Base-by-base conservation (phyloP, 2,113 vertebrate genomes). In the Eleginops maclovinus region DNA sequence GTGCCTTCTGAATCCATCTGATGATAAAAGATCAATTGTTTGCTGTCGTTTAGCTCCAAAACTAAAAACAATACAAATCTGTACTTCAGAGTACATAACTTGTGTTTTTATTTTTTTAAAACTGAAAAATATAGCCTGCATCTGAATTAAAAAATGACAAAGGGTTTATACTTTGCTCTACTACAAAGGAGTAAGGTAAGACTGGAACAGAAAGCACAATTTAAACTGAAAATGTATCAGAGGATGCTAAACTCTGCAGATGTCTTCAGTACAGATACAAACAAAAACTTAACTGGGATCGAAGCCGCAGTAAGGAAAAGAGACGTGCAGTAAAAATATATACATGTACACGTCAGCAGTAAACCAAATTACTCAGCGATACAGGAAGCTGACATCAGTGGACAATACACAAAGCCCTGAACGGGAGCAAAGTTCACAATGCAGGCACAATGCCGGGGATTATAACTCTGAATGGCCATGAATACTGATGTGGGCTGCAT, bases 311-410 rank as follows among this genome's bases (percentile, higher is more conserved):
- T 6, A n/a, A 50, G 26, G 22, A 9, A 13, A 10, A 8, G 4
- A 13, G 10, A 40, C 14, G 1, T 17, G 24, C 49, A 46, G n/a
- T 17, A 15, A 31, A 3, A 46, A 2, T 49, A 11, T n/a, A n/a
- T n/a, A 21, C 17, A 51, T 46, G 9, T 16, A 9, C 4, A 46
- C 1, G 9, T 58, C 53, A 31, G 61, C 46, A 41, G 31, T 31
- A 55, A 47, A 68, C 13, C n/a, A 9, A 28, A 7, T 59, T 13
- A 64, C 36, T 64, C 22, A 69, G 50, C 50, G 1, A 10, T 1
- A 16, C 65, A 85, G 44, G 75, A 67, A 47, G 41, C 51, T 60
- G 71, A 59, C 77, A 65, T 79, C 63, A 55, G 55, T 17, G n/a
- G 58, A 56, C 53, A 41, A 79, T 14, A 41, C 44, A 61, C 61